A percentile compares a stretch with the other conserved stretches of the same genome.
These are phyloP conservation scores for Florisuga fusca DNA, from an alignment of 2,797 vertebrate species.

Conservation along the genomic window DNA sequence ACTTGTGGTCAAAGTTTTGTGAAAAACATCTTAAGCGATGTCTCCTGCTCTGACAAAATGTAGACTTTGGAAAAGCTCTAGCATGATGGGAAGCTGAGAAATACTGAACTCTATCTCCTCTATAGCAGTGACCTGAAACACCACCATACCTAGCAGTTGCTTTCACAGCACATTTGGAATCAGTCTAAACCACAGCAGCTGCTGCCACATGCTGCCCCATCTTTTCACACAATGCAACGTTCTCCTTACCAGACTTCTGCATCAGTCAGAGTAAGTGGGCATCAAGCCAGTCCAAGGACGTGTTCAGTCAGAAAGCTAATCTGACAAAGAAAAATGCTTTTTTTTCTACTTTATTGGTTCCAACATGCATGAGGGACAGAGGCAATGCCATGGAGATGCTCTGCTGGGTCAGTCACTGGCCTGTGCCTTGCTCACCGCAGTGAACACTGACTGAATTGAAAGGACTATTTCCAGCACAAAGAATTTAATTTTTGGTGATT, in stretches of 20 bases:
- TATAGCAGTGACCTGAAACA: not conserved
- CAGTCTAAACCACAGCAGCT: not conserved
- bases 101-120: not conserved
- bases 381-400: not conserved
- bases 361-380: accelerated
- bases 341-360: not conserved
- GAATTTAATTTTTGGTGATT: not conserved
- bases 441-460: not conserved
- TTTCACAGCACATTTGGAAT: not conserved
- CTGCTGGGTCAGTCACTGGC: not conserved
- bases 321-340: not conserved
- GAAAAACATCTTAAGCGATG: not conserved
- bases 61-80: not conserved
- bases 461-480: not conserved
- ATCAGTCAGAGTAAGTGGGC: accelerated
- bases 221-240: not conserved
- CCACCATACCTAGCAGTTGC: not conserved
- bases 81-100: not conserved
- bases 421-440: not conserved
- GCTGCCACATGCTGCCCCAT: not conserved
- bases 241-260: not conserved
- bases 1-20: not conserved
- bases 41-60: not conserved
- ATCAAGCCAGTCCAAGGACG: not conserved
- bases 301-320: not conserved